Conservation (phyloP, 2,797 vertebrate species). For the Alca torda region DNA sequence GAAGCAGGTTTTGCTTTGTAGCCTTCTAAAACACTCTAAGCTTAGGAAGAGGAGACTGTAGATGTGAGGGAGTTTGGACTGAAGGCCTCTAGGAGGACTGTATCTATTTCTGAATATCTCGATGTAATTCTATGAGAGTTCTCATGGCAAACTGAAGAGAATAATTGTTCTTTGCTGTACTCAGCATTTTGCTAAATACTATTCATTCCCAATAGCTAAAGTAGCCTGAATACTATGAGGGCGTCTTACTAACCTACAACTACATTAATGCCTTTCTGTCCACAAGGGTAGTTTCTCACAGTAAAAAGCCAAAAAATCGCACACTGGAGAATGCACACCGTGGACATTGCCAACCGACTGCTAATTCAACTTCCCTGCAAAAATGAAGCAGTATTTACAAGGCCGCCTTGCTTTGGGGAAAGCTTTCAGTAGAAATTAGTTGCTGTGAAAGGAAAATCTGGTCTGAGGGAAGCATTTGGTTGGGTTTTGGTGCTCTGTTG, state of each 20-base stretch:
- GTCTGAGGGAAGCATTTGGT: neutral
- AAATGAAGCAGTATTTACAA: neutral
- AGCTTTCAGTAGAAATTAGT: neutral
- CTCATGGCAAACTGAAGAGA: neutral
- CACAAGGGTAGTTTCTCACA: neutral
- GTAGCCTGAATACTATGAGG: neutral
- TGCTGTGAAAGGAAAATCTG: neutral
- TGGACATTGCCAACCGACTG: neutral
- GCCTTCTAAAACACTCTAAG: neutral
- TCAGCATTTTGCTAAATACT: neutral
- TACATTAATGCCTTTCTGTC: conserved; percentile 2
- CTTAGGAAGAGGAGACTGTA: neutral
- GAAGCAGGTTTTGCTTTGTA: neutral
- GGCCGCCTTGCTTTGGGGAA: neutral
- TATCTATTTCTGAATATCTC: neutral
- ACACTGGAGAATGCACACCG: neutral
- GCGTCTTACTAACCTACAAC: conserved; percentile 16
- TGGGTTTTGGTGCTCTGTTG: neutral
- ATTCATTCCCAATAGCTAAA: conserved; percentile 13
- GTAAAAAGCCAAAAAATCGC: neutral
- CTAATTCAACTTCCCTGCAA: neutral
- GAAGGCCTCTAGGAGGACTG: neutral
- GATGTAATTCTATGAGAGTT: neutral
- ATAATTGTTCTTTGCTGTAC: neutral
- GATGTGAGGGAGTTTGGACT: neutral